phyloP scores from a whole-genome alignment of 2,888 invertebrate genomes.

The Idaea aversata region DNA sequence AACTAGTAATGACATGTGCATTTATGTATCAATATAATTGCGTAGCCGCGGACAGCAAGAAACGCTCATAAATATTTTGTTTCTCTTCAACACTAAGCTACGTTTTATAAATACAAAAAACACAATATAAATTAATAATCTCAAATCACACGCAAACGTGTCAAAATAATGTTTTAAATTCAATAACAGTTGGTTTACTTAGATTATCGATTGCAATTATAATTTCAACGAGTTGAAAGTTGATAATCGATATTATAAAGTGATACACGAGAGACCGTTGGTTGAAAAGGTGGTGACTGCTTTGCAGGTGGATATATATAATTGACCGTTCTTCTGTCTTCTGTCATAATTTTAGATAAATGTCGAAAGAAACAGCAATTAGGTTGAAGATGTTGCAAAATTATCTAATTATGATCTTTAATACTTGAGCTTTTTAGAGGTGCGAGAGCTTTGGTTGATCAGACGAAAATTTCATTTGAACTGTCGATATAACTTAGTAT shows the following conservation, averaged over 20 bases:
- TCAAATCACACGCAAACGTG: constrained; percentile 22
- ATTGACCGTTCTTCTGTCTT: constrained; percentile 33
- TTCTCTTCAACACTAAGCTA: background rate
- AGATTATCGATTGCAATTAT: background rate
- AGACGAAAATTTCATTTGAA: too few species aligned
- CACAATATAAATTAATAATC: background rate
- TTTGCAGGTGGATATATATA: constrained; percentile 35
- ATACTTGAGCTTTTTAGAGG: background rate
- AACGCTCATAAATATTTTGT: background rate
- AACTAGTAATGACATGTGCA: too few species aligned
- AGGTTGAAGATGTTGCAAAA: background rate
- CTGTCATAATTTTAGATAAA: constrained; percentile 4
- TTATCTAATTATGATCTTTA: too few species aligned
- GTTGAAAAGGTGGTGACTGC: constrained; percentile 26
- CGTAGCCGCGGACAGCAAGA: too few species aligned
- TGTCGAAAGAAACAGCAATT: background rate
- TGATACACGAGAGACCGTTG: constrained; percentile 31
- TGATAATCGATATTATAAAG: constrained; percentile 40
- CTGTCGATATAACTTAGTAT: too few species aligned
- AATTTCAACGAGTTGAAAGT: constrained; percentile 32
- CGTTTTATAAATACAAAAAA: background rate
- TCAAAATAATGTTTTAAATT: background rate
- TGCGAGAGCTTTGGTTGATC: too few species aligned
- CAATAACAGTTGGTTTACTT: background rate
- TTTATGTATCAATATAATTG: too few species aligned